Evolutionary conservation across 2,113 vertebrate species (phyloP), one percentile per base, ranked within the genome.

Genomic region (Hymenochirus boettgeri): DNA sequence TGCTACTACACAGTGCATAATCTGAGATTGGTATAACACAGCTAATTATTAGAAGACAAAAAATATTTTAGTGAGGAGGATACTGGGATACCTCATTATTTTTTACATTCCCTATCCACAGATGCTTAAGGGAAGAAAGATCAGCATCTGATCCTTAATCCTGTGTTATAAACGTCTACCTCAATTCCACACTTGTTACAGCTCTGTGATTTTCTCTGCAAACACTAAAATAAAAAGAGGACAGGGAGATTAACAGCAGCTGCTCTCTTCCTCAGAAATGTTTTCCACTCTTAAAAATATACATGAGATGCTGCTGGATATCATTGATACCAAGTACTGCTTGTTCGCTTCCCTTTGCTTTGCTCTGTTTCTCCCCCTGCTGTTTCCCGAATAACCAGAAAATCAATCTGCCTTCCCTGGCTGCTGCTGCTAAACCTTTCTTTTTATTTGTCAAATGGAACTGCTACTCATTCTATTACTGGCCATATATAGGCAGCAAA

Each of bases 101-200:
- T 66, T 56, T 66, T 37, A 66, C 64, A 66, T 66, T 66, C 55
- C 52, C 64, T 66, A 66, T 66, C 64, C 55, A 59, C 50, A 47
- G 64, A 66, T 66, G 55, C 55, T 66, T 66, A 66, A 59, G 55
- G 64, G 64, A 66, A 66, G 55, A 37, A 66, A 59, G 64, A 66
- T 66, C 55, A 52, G 46, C 55, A 66, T 59, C 55, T 58, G 64
- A 59, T 66, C 55, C 55, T 59, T 58, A 66, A 66, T 66, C 55
- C 64, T 58, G 29, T 59, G 59, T 66, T 66, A 66, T 58, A 59
- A 11, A 46, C 45, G 46, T 66, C 64, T 66, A 52, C 55, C 64
- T 52, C 55, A 58, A 52, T 66, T 66, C 55, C 51, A 57, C 64
- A 58, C 46, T 66, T 65, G 57, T 65, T 65, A 57, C 42, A 48